Percentiles rank a stretch among this genome's conserved stretches.
Conservation (phyloP, 2,797 vertebrate species). For the Octomys mimax region DNA sequence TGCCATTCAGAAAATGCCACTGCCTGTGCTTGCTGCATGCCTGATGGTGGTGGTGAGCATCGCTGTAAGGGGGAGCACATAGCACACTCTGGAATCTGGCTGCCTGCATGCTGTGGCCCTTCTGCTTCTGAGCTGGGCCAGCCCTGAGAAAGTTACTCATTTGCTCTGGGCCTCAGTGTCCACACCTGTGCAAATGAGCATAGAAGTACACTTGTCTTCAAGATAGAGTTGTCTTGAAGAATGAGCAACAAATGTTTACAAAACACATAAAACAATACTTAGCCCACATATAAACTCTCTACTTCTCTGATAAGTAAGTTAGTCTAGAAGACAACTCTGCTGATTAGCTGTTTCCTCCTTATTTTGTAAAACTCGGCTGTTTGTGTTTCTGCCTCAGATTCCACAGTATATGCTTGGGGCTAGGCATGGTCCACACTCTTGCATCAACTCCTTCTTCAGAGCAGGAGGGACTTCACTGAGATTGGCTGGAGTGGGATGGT, state of each 20-base stretch:
- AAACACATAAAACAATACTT: background rate
- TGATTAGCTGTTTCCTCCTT: background rate
- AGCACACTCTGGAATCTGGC: background rate
- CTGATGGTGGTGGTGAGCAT: too few relatives aligned
- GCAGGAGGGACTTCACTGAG: background rate
- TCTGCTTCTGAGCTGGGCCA: background rate
- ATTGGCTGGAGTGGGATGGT: fast-evolving
- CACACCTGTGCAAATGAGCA: background rate
- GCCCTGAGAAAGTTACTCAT: background rate
- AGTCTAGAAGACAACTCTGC: background rate
- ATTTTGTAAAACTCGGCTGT: background rate
- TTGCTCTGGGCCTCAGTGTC: background rate
- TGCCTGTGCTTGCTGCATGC: background rate
- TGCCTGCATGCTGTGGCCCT: background rate
- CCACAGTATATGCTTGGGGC: background rate
- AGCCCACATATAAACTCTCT: background rate
- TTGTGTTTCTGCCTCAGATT: background rate
- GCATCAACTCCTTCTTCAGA: fast-evolving
- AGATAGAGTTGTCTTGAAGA: background rate
- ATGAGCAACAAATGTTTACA: background rate
- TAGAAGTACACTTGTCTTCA: background rate
- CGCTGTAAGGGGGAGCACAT: background rate
- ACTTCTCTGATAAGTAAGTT: background rate
- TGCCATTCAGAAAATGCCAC: background rate
- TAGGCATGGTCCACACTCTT: too few relatives aligned